A percentile compares a stretch with the other conserved stretches of the same genome.
phyloP scores from a whole-genome alignment of 2,797 vertebrate species.

The Rhabdomys pumilio region DNA sequence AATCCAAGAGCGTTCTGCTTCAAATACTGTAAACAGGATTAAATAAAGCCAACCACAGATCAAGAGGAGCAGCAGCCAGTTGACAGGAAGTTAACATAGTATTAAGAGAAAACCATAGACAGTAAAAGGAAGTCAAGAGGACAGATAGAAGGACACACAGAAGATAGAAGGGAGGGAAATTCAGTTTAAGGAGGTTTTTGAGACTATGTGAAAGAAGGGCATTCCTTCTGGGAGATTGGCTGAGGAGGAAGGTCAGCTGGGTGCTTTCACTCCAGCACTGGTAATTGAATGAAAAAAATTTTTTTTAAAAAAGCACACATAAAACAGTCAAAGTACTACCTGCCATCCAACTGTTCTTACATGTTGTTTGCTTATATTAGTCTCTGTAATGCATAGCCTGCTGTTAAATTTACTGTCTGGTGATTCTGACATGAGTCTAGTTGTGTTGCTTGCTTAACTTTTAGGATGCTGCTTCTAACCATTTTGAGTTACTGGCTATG shows the following conservation, averaged over 20 bases:
- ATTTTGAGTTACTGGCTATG: neutral
- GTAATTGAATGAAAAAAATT: neutral
- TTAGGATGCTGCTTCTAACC: neutral
- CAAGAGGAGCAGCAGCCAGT: neutral
- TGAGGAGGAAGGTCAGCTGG: neutral
- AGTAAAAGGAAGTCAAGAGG: neutral
- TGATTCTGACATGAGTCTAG: neutral
- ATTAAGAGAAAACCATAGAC: neutral
- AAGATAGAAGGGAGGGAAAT: neutral
- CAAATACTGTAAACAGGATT: neutral
- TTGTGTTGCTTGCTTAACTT: neutral
- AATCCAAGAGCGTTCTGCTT: neutral
- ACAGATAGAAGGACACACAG: neutral
- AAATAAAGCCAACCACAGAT: neutral
- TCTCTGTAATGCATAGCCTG: neutral
- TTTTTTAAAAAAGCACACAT: neutral
- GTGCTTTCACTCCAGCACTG: neutral
- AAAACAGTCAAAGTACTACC: neutral
- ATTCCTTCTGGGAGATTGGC: neutral
- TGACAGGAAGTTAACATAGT: neutral
- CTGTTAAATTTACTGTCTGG: conserved; percentile 7
- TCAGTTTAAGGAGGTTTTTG: neutral
- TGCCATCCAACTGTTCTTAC: neutral
- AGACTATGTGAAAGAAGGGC: neutral
- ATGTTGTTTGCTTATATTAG: neutral